A percentile compares a stretch with the other conserved stretches of the same genome.
Conservation (phyloP, 2,888 invertebrate genomes). For the Schizaphis graminum region DNA sequence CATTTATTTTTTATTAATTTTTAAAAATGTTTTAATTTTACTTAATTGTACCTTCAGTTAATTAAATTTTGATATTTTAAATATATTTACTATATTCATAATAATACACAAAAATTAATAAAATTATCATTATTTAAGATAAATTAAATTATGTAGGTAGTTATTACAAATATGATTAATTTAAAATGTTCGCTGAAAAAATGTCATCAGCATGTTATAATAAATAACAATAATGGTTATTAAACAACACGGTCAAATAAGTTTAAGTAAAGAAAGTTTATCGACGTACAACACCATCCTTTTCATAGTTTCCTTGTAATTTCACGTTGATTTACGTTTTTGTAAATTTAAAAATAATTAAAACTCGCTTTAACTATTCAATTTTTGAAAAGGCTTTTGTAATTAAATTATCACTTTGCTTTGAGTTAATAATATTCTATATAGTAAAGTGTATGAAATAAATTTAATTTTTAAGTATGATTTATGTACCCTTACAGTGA, state of each 20-base stretch:
- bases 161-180: background rate
- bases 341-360: slow-evolving; percentile 32
- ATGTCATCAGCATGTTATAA: background rate
- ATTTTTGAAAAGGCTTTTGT: slow-evolving; percentile 20
- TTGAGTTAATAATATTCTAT: background rate
- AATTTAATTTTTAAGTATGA: background rate
- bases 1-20: background rate
- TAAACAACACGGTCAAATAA: background rate
- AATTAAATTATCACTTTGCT: background rate
- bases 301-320: background rate
- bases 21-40: background rate
- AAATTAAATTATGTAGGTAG: background rate
- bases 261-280: slow-evolving; percentile 19
- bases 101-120: background rate
- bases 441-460: background rate
- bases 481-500: background rate
- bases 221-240: slow-evolving; percentile 11
- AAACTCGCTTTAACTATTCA: background rate
- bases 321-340: background rate
- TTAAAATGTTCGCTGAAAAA: background rate
- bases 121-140: background rate
- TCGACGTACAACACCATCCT: background rate
- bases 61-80: background rate
- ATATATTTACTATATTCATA: background rate
- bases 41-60: background rate